A percentile compares a stretch with the other conserved stretches of the same genome.
Evolutionary conservation across 2,888 invertebrate genomes (phyloP).

Genomic region (Platycheirus albimanus): DNA sequence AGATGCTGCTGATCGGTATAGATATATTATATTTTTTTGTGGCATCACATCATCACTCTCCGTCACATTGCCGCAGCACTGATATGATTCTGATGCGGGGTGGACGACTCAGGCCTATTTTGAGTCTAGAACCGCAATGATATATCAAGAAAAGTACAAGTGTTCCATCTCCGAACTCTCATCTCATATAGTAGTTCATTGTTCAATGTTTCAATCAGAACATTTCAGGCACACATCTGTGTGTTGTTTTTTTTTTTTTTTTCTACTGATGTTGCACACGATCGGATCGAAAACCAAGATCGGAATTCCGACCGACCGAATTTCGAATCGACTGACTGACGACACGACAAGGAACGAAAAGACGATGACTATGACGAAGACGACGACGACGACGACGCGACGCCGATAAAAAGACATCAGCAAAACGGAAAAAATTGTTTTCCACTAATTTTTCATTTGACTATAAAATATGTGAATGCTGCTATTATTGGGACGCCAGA

Average conservation of each 20-base stretch:
- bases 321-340: slow-evolving; percentile 47
- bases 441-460: slow-evolving; percentile 73
- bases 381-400: slow-evolving; percentile 11
- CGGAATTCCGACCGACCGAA: slow-evolving; percentile 62
- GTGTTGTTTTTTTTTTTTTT: background rate
- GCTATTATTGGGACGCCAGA: slow-evolving; percentile 74
- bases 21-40: slow-evolving; percentile 27
- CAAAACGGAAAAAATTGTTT: slow-evolving; percentile 69
- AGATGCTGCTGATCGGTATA: slow-evolving; percentile 37
- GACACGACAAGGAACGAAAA: slow-evolving; percentile 22
- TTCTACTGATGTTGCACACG: background rate
- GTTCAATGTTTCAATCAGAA: slow-evolving; percentile 55
- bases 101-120: slow-evolving; percentile 49
- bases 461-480: slow-evolving; percentile 71
- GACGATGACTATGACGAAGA: background rate
- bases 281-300: slow-evolving; percentile 45
- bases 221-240: slow-evolving; percentile 37
- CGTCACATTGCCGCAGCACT: slow-evolving; percentile 11
- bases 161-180: slow-evolving; percentile 47
- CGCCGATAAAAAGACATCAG: slow-evolving; percentile 61
- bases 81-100: slow-evolving; percentile 48
- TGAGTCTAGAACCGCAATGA: too few relatives aligned
- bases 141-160: slow-evolving; percentile 58
- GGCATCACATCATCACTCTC: slow-evolving; percentile 52
- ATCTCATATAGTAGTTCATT: slow-evolving; percentile 58